Evolutionary conservation across 2,113 vertebrate genomes (phyloP).

Genomic region (Albula goreensis): DNA sequence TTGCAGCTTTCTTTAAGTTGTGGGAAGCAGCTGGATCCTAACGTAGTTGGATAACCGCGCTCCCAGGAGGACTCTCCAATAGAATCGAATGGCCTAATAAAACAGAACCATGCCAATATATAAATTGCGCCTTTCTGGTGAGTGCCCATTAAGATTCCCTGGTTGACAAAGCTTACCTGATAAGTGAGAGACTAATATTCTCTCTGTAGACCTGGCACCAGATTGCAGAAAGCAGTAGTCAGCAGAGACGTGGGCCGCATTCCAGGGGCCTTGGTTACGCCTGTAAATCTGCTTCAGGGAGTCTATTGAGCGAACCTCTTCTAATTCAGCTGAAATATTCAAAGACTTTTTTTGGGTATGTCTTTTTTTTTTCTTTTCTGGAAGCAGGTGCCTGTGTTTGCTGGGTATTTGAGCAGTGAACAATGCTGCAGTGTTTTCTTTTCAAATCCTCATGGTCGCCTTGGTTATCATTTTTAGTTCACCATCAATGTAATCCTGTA

Average conservation of each 20-base stretch:
- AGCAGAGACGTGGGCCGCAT: conserved; percentile 21
- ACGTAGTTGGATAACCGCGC: not conserved
- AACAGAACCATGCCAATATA: conserved; percentile 22
- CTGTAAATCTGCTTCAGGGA: not conserved
- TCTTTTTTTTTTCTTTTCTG: not conserved
- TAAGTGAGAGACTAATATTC: conserved; percentile 21
- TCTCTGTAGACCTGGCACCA: conserved; percentile 32
- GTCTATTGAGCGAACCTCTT: not conserved
- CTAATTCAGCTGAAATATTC: not conserved
- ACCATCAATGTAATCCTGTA: not conserved
- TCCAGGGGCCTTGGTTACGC: not conserved
- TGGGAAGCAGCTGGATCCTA: not conserved
- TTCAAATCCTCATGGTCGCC: not conserved
- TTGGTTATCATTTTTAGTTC: not conserved
- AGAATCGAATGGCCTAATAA: not conserved
- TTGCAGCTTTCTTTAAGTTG: conserved; percentile 3
- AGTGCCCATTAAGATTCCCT: conserved; percentile 38
- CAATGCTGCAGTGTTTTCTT: not conserved
- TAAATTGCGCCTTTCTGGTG: conserved; percentile 42
- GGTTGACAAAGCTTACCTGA: conserved; percentile 42
- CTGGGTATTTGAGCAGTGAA: not conserved
- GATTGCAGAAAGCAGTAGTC: conserved; percentile 32
- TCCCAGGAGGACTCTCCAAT: not conserved
- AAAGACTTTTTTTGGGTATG: not conserved
- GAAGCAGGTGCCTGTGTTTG: not conserved